These are phyloP conservation scores for Endotricha flammealis DNA, from an alignment of 2,888 invertebrate genomes.

Conservation along the genomic window DNA sequence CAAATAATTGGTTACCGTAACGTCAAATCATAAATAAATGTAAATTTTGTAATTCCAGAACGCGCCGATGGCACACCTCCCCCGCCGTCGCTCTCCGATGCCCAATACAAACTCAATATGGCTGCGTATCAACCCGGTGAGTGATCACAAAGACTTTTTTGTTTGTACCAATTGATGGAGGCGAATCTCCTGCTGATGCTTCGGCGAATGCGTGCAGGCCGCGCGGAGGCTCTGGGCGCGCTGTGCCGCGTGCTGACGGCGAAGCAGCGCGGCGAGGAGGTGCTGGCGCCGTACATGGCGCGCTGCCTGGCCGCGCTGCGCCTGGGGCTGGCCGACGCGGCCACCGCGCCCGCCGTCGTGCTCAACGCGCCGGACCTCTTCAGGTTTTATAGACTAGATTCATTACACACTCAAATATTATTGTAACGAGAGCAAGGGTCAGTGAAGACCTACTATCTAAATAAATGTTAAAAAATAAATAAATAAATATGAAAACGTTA, in stretches of 20 bases:
- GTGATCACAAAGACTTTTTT: too few relatives aligned
- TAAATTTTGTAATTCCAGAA: slow-evolving; percentile 35
- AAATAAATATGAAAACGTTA: too few relatives aligned
- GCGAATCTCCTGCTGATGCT: too few relatives aligned
- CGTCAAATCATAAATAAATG: slow-evolving; percentile 1
- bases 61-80: slow-evolving; percentile 67
- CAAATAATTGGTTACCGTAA: too few relatives aligned
- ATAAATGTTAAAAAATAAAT: too few relatives aligned
- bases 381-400: too few relatives aligned
- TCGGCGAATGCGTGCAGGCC: slow-evolving; percentile 70
- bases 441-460: too few relatives aligned
- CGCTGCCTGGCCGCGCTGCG: slow-evolving; percentile 95
- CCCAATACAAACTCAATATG: slow-evolving; percentile 84
- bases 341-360: slow-evolving; percentile 90
- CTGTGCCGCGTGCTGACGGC: slow-evolving; percentile 97
- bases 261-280: slow-evolving; percentile 95
- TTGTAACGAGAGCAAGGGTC: too few relatives aligned
- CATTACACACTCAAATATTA: too few relatives aligned
- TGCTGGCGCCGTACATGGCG: slow-evolving; percentile 94
- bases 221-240: slow-evolving; percentile 96
- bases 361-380: slow-evolving; percentile 92
- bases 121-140: slow-evolving; percentile 86
- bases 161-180: too few relatives aligned
- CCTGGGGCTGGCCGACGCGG: slow-evolving; percentile 87
- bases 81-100: slow-evolving; percentile 81